phyloP scores from a whole-genome alignment of 2,113 vertebrate species.

The Oryzias curvinotus region DNA sequence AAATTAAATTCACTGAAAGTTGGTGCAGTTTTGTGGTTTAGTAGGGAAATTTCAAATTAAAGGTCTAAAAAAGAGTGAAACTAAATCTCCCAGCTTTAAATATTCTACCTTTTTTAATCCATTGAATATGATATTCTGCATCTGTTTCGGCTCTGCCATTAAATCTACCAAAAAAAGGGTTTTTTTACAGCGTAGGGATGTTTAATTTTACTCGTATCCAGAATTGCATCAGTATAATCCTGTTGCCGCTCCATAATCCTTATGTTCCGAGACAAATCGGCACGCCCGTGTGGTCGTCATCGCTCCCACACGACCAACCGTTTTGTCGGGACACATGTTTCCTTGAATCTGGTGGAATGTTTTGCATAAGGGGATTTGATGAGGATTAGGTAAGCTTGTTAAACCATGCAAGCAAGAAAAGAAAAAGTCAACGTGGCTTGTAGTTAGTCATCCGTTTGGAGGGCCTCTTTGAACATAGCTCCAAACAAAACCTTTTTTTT shows the following conservation, averaged over 20 bases:
- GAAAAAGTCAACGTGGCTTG: slow-evolving; percentile 10
- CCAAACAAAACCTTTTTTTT: too few species aligned
- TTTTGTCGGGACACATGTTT: neutral
- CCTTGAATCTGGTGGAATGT: neutral
- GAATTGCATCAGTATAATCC: slow-evolving; percentile 32
- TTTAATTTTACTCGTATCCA: slow-evolving; percentile 23
- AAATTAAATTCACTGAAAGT: too few species aligned
- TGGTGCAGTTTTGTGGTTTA: too few species aligned
- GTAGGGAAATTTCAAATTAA: too few species aligned
- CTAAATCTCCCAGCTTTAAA: too few species aligned
- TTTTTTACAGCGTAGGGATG: neutral
- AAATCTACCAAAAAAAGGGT: neutral
- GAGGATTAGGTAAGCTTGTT: slow-evolving; percentile 4
- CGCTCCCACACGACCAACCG: neutral
- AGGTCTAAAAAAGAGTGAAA: too few species aligned
- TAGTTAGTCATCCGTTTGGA: neutral
- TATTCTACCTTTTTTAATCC: neutral
- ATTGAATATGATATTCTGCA: neutral
- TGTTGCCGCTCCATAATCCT: slow-evolving; percentile 15
- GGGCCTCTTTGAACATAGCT: neutral
- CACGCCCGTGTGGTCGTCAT: slow-evolving; percentile 7
- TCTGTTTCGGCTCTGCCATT: neutral
- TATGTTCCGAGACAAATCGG: neutral
- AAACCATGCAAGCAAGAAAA: neutral
- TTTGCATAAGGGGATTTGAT: slow-evolving; percentile 9